Conservation (phyloP, 2,113 vertebrate species). For the Epinephelus cyanopodus region DNA sequence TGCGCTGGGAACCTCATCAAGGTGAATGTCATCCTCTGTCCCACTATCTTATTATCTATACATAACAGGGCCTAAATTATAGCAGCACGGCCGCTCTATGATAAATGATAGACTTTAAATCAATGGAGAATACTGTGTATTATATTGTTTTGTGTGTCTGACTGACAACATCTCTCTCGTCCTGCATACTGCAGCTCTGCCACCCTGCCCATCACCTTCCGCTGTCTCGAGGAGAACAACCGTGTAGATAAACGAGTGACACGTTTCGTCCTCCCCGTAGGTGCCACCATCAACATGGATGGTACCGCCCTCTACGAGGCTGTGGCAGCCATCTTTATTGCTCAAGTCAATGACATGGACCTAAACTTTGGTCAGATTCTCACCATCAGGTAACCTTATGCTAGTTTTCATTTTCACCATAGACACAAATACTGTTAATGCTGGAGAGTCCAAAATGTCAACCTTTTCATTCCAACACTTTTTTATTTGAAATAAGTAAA, state of each 20-base stretch:
- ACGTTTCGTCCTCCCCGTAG: constrained; percentile 94
- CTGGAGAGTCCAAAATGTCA: not conserved
- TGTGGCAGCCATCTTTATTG: constrained; percentile 97
- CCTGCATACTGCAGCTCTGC: constrained; percentile 87
- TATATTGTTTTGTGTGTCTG: not conserved
- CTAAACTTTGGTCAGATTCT: constrained; percentile 98
- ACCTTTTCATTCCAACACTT: not conserved
- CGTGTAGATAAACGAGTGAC: constrained; percentile 94
- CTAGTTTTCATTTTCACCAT: not conserved
- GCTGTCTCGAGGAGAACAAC: constrained; percentile 95
- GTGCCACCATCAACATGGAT: constrained; percentile 98
- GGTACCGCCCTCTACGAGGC: constrained; percentile 96
- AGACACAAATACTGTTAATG: not conserved
- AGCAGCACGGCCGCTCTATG: not conserved
- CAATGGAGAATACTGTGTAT: not conserved
- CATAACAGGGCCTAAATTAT: not conserved
- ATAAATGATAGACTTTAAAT: not conserved
- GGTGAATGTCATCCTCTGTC: constrained; percentile 78
- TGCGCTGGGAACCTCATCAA: constrained; percentile 95
- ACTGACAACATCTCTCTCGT: not conserved
- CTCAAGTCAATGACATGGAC: constrained; percentile 97
- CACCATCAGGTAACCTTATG: constrained; percentile 91
- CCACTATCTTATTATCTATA: not conserved
- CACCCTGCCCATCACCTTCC: constrained; percentile 96
- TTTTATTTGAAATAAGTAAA: not conserved